phyloP scores from a whole-genome alignment of 2,888 invertebrate species.

The Dolichomitus sp. region DNA sequence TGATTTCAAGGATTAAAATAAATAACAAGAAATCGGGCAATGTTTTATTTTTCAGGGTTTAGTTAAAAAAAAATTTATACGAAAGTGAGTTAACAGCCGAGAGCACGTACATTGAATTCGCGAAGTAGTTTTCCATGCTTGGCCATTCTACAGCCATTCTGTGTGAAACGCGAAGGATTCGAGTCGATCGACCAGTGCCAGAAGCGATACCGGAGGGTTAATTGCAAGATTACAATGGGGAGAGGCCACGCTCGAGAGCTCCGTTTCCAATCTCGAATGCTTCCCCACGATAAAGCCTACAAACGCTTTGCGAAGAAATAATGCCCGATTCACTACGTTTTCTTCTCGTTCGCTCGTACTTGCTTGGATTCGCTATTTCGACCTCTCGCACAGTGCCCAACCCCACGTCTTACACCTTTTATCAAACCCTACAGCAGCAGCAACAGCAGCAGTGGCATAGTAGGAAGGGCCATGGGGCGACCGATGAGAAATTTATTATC shows the following conservation, averaged over 20 bases:
- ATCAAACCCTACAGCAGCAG: conserved; percentile 41
- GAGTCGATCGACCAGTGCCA: conserved; percentile 62
- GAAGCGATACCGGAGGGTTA: conserved; percentile 66
- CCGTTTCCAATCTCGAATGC: conserved; percentile 63
- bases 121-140: conserved; percentile 1
- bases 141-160: neutral
- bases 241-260: conserved; percentile 45
- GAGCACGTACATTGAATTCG: conserved; percentile 22
- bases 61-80: neutral
- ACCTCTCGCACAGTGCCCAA: neutral
- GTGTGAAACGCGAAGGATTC: conserved; percentile 31
- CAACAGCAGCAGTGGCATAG: neutral
- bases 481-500: conserved; percentile 67
- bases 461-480: neutral
- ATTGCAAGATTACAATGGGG: conserved; percentile 67
- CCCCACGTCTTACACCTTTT: conserved; percentile 25
- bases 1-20: neutral
- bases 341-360: conserved; percentile 31
- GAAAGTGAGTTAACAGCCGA: conserved; percentile 9
- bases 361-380: conserved; percentile 13
- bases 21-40: neutral
- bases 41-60: neutral
- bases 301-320: conserved; percentile 45
- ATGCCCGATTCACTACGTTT: conserved; percentile 49
- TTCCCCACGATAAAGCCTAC: conserved; percentile 55